These are phyloP conservation scores for Poeciliopsis retropinna DNA, from an alignment of 2,113 vertebrate species.

Conservation along the genomic window DNA sequence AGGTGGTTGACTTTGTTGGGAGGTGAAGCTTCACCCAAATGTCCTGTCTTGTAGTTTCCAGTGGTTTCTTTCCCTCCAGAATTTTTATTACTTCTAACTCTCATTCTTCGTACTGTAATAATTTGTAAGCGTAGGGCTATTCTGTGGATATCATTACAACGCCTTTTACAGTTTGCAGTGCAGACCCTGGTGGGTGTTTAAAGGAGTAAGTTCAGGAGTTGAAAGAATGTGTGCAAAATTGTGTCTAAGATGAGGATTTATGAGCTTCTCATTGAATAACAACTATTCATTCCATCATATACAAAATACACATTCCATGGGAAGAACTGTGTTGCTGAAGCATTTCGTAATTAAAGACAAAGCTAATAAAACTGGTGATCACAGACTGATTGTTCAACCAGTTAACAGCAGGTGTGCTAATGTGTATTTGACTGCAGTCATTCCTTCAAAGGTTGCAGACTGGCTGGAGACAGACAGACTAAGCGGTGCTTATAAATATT, in stretches of 20 bases:
- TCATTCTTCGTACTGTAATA: not conserved
- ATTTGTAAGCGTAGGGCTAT: constrained; percentile 39
- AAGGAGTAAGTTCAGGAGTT: constrained; percentile 16
- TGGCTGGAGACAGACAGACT: constrained; percentile 58
- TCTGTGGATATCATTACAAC: constrained; percentile 46
- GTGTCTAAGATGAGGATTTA: not conserved
- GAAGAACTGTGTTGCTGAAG: constrained; percentile 18
- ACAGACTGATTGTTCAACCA: constrained; percentile 15
- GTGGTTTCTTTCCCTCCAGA: too few species aligned
- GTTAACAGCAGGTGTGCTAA: constrained; percentile 60
- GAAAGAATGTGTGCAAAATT: constrained; percentile 6
- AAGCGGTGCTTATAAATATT: constrained; percentile 52
- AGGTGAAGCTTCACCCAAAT: too few species aligned
- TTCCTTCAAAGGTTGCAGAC: constrained; percentile 51
- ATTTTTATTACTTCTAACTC: not conserved
- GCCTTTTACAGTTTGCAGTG: constrained; percentile 16
- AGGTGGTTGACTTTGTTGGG: too few species aligned
- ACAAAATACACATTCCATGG: not conserved
- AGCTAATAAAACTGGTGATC: constrained; percentile 31
- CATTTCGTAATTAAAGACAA: constrained; percentile 15
- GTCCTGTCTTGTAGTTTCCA: too few species aligned
- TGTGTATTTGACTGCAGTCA: constrained; percentile 24
- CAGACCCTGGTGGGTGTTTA: constrained; percentile 26
- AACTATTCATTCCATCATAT: not conserved
- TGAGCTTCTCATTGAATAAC: not conserved